These are phyloP conservation scores for Aproaerema taeniolella DNA, from an alignment of 2,888 invertebrate species.

Conservation along the genomic window DNA sequence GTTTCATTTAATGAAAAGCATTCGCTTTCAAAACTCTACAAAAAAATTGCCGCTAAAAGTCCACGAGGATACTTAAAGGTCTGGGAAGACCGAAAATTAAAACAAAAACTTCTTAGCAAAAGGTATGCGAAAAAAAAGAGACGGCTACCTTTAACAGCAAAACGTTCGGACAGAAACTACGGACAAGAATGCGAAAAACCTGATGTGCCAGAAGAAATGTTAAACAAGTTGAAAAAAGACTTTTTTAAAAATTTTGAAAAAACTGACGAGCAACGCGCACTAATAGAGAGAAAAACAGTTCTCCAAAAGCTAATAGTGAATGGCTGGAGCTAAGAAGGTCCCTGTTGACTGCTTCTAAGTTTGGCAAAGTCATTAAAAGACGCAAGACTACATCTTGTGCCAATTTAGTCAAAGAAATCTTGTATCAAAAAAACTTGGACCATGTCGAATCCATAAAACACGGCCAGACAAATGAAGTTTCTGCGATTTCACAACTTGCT, in stretches of 20 bases:
- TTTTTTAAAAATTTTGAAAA: constrained; percentile 7
- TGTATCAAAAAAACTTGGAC: constrained; percentile 8
- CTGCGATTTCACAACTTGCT: constrained; percentile 13
- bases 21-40: too few species aligned
- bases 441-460: constrained; percentile 16
- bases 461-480: constrained; percentile 14
- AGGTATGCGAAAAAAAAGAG: too few species aligned
- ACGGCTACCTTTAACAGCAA: too few species aligned
- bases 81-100: too few species aligned
- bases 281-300: constrained; percentile 7
- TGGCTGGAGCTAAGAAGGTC: constrained; percentile 19
- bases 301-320: constrained; percentile 12
- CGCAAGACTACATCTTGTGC: too few species aligned
- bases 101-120: too few species aligned
- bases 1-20: too few species aligned
- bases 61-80: too few species aligned
- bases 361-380: too few species aligned
- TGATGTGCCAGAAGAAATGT: constrained; percentile 1
- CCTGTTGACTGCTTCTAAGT: too few species aligned
- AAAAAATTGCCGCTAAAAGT: too few species aligned
- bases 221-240: neutral
- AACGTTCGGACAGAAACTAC: neutral
- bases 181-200: neutral
- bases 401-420: constrained; percentile 12
- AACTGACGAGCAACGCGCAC: constrained; percentile 2